Conservation (phyloP, 2,797 vertebrate genomes). For the Tragelaphus eurycerus region DNA sequence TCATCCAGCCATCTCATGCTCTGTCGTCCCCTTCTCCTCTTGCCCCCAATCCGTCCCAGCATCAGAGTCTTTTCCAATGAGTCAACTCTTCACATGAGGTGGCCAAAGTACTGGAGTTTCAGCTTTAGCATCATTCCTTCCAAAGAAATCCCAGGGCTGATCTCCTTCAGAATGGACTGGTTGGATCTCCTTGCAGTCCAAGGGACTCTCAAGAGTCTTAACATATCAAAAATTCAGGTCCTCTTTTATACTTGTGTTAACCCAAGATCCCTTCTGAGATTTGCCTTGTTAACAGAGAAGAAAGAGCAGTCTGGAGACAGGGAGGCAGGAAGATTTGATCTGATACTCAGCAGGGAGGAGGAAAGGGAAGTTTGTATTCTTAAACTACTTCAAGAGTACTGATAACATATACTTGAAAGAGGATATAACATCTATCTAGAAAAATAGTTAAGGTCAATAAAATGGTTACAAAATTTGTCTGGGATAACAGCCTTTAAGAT, state of each 20-base stretch:
- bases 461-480: neutral
- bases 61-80: too few relatives aligned
- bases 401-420: neutral
- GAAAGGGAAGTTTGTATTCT: neutral
- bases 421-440: neutral
- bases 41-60: too few relatives aligned
- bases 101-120: too few relatives aligned
- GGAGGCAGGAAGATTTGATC: neutral
- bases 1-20: too few relatives aligned
- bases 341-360: neutral
- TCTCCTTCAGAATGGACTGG: too few relatives aligned
- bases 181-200: too few relatives aligned
- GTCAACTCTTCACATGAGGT: too few relatives aligned
- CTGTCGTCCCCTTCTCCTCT: too few relatives aligned
- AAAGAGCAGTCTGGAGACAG: neutral
- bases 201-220: too few relatives aligned
- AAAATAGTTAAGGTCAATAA: neutral
- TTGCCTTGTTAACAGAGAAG: neutral
- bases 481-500: neutral
- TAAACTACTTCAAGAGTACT: neutral
- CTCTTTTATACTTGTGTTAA: neutral
- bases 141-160: too few relatives aligned
- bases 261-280: neutral
- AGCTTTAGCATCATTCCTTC: too few relatives aligned
- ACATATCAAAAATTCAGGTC: neutral